Evolutionary conservation across 2,888 invertebrate genomes (phyloP).

Genomic region (Phasia obesa): DNA sequence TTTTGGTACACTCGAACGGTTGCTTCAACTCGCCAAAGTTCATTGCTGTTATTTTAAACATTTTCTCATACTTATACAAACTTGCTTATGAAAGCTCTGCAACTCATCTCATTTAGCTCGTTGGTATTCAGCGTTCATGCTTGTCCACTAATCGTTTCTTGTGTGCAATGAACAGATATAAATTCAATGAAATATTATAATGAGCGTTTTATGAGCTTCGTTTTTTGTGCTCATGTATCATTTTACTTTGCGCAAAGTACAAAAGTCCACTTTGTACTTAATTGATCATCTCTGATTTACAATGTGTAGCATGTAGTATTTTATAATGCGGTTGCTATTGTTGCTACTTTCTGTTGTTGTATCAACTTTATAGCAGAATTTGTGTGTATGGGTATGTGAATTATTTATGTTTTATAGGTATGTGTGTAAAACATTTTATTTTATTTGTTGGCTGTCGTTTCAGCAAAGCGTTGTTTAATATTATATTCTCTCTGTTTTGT

Average conservation of each 20-base stretch:
- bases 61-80: too few relatives aligned
- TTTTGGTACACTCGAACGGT: too few relatives aligned
- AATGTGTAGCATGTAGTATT: slow-evolving; percentile 46
- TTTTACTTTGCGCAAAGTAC: background rate
- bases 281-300: slow-evolving; percentile 13
- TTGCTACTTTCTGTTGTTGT: slow-evolving; percentile 49
- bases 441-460: slow-evolving; percentile 58
- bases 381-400: slow-evolving; percentile 21
- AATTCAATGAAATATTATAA: too few relatives aligned
- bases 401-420: slow-evolving; percentile 45
- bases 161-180: too few relatives aligned
- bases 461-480: slow-evolving; percentile 64
- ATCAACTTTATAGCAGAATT: slow-evolving; percentile 16
- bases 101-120: too few relatives aligned
- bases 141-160: too few relatives aligned
- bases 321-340: slow-evolving; percentile 43
- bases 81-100: too few relatives aligned
- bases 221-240: too few relatives aligned
- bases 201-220: too few relatives aligned
- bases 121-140: too few relatives aligned
- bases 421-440: slow-evolving; percentile 17
- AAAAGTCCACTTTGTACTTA: background rate
- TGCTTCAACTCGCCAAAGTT: too few relatives aligned
- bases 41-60: too few relatives aligned
- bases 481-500: slow-evolving; percentile 52